phyloP scores from a whole-genome alignment of 2,888 invertebrate genomes.

The Ophion obscuratus region DNA sequence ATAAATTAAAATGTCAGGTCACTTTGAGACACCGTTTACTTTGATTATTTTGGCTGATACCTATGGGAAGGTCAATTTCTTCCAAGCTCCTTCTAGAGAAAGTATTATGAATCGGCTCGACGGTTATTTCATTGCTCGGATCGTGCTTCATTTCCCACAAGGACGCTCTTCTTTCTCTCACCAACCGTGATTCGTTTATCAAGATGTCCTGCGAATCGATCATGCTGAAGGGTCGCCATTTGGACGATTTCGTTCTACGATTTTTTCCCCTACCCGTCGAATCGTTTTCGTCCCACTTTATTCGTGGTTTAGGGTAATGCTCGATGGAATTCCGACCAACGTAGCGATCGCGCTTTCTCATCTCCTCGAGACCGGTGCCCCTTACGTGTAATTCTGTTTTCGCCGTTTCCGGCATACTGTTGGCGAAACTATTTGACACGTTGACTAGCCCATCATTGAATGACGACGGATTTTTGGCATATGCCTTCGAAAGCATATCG shows the following conservation, averaged over 20 bases:
- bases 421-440: slow-evolving; percentile 40
- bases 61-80: slow-evolving; percentile 43
- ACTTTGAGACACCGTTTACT: too few relatives aligned
- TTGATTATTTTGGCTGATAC: not conserved
- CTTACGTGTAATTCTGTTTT: slow-evolving; percentile 26
- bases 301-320: slow-evolving; percentile 41
- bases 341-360: slow-evolving; percentile 48
- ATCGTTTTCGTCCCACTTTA: slow-evolving; percentile 56
- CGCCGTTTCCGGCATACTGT: slow-evolving; percentile 23
- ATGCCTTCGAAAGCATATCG: slow-evolving; percentile 44
- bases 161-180: slow-evolving; percentile 46
- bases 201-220: slow-evolving; percentile 56
- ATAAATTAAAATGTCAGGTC: too few relatives aligned
- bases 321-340: slow-evolving; percentile 37
- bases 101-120: slow-evolving; percentile 40
- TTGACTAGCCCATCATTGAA: not conserved
- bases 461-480: slow-evolving; percentile 39
- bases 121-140: slow-evolving; percentile 29
- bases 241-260: slow-evolving; percentile 57
- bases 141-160: slow-evolving; percentile 62
- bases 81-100: not conserved
- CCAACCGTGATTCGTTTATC: slow-evolving; percentile 45
- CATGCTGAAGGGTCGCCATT: slow-evolving; percentile 62
- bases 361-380: slow-evolving; percentile 41
- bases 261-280: slow-evolving; percentile 25